Evolutionary conservation across 2,113 vertebrate genomes (phyloP), one percentile per base, ranked within the genome.

Genomic region (Podocnemis expansa): DNA sequence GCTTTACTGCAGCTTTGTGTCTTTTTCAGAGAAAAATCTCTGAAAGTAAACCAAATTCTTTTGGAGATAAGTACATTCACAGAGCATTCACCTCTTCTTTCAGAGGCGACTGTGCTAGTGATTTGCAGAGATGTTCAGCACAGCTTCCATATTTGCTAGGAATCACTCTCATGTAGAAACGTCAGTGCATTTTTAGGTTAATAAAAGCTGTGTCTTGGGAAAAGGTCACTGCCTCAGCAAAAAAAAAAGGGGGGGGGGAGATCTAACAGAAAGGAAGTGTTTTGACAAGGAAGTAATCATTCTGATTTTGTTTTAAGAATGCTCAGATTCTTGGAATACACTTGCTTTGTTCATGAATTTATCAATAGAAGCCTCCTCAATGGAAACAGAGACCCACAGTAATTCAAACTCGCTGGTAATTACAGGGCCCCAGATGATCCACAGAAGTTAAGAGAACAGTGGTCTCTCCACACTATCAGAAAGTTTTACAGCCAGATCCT

Each of bases 221-320:
- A 73, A 84, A 73, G 27, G 17, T 47, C 73, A 84, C 85, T 86
- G 79, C 81, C n/a, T 67, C 89, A 92, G 41, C 55, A 38, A 80
- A 91, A 75, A 84, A 94, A 93, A 38, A 80, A 91, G 56, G 82
- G 94, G 90, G 70, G 82, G 47, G 58, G 43, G 80, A 79, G 80
- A 90, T 95, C 96, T 89, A 86, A 94, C 91, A 96, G 93, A 79
- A 95, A 78, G 47, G 85, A 91, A 76, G n/a, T 3, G 5, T 67
- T 92, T 89, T 55, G 88, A 54, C 85, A 95, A 92, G 94, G 89
- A 96, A 96, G 86, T 80, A 93, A 54, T 92, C 88, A 88, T 91
- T 88, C 84, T 80, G 89, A 91, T 75, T 75, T 70, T 21, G 78
- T 45, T 85, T 86, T 54, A 85, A 67, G 86, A 96, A 93, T 88